Percentiles rank a stretch among this genome's conserved stretches.
phyloP scores from a whole-genome alignment of 2,113 vertebrate species.

The Entelurus aequoreus region DNA sequence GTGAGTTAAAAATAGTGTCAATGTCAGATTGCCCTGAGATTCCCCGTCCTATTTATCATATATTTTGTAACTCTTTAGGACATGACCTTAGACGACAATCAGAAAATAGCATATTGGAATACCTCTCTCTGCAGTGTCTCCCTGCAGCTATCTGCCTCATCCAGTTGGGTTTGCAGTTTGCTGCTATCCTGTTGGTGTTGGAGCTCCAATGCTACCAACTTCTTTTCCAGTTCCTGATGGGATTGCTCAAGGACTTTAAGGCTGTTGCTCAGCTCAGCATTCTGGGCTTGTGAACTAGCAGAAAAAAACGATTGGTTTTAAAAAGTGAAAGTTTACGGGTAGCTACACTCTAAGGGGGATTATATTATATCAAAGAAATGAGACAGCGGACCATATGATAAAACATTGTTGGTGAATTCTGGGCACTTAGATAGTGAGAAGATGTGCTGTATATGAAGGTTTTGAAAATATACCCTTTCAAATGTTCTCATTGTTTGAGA shows the following conservation, averaged over 20 bases:
- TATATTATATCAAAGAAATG: slow-evolving; percentile 7
- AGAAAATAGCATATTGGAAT: neutral
- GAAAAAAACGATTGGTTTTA: slow-evolving; percentile 30
- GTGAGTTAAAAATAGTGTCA: too few relatives aligned
- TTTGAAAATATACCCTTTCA: neutral
- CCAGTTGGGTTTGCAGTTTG: slow-evolving; percentile 82
- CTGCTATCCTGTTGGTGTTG: slow-evolving; percentile 82
- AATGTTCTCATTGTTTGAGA: neutral
- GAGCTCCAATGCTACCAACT: slow-evolving; percentile 80
- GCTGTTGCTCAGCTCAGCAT: slow-evolving; percentile 78
- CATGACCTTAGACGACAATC: too few relatives aligned
- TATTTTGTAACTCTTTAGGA: neutral
- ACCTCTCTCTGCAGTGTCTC: slow-evolving; percentile 87
- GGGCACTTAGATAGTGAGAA: too few relatives aligned
- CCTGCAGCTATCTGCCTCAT: slow-evolving; percentile 81
- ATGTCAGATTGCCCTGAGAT: too few relatives aligned
- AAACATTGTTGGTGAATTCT: neutral
- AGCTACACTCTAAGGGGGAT: neutral
- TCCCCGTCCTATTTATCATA: too few relatives aligned
- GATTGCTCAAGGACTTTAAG: slow-evolving; percentile 81
- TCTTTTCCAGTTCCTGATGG: slow-evolving; percentile 83
- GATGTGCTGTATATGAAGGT: neutral
- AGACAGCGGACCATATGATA: neutral
- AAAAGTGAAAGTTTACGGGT: neutral
- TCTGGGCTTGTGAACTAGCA: slow-evolving; percentile 84